A percentile compares a stretch with the other conserved stretches of the same genome.
These are phyloP conservation scores for Raja brachyura DNA, from an alignment of 2,113 vertebrate genomes.

Conservation along the genomic window DNA sequence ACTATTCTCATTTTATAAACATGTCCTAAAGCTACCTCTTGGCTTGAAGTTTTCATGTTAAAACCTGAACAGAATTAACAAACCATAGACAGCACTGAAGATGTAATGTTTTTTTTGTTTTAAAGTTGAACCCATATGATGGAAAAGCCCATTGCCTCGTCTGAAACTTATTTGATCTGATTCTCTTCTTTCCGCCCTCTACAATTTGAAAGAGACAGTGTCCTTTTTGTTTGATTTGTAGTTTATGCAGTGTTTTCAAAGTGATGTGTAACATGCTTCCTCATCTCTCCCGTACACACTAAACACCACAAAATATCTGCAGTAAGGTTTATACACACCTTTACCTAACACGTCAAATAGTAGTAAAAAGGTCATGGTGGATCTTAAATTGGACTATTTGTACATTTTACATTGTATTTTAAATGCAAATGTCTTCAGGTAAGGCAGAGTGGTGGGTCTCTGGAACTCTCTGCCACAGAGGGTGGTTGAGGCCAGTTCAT, in stretches of 20 bases:
- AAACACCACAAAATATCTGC: neutral
- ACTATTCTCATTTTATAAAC: neutral
- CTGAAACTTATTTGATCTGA: neutral
- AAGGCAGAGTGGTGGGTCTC: too few species aligned
- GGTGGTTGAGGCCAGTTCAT: too few species aligned
- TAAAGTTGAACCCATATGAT: neutral
- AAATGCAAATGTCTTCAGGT: neutral
- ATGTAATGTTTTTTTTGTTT: neutral
- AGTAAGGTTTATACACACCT: neutral
- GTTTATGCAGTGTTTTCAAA: constrained; percentile 10
- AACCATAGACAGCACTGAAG: neutral
- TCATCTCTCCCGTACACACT: neutral
- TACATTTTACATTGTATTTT: too few species aligned
- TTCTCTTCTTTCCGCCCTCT: neutral
- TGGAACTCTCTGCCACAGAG: too few species aligned
- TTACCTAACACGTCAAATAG: constrained; percentile 4
- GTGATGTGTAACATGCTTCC: neutral
- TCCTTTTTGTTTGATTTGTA: constrained; percentile 20
- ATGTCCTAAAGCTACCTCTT: neutral
- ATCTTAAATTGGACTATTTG: neutral
- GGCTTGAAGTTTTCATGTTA: constrained; percentile 2
- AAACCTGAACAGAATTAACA: neutral
- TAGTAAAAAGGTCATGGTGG: neutral
- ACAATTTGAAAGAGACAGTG: constrained; percentile 30
- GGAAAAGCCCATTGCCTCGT: neutral